Conservation (phyloP, 2,113 vertebrate species). For the Lepisosteus osseus region DNA sequence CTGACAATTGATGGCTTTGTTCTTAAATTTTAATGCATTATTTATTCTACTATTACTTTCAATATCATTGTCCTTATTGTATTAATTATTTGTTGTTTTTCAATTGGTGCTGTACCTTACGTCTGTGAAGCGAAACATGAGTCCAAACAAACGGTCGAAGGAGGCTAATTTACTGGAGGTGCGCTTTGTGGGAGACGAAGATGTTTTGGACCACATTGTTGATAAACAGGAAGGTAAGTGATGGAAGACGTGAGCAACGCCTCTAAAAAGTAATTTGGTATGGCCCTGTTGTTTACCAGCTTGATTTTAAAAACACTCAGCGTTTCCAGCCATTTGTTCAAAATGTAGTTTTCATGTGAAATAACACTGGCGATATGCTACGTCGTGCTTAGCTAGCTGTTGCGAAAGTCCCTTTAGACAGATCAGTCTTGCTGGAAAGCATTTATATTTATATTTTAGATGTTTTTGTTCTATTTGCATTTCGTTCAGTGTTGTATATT, state of each 20-base stretch:
- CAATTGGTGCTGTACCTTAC: no score
- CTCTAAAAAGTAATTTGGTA: not conserved
- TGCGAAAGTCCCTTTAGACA: not conserved
- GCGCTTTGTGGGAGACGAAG: constrained; percentile 82
- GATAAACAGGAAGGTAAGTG: constrained; percentile 78
- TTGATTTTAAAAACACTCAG: not conserved
- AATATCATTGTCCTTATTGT: no score
- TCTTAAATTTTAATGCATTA: no score
- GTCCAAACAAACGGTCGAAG: constrained; percentile 30
- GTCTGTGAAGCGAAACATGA: constrained; percentile 55
- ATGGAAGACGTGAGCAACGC: no score
- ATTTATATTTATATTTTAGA: no score
- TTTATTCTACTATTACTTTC: no score
- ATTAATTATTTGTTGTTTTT: no score
- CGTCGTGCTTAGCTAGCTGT: not conserved
- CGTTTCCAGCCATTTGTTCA: not conserved
- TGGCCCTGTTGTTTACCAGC: not conserved
- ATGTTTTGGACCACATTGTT: constrained; percentile 85
- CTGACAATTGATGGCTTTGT: no score
- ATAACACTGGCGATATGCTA: not conserved
- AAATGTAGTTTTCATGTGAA: not conserved
- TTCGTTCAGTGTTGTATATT: not conserved
- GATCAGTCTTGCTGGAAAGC: no score
- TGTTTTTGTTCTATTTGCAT: not conserved
- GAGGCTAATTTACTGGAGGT: constrained; percentile 58